Evolutionary conservation across 1,140 invertebrate species (phyloP).

Genomic region (Trinorchestia longiramus): DNA sequence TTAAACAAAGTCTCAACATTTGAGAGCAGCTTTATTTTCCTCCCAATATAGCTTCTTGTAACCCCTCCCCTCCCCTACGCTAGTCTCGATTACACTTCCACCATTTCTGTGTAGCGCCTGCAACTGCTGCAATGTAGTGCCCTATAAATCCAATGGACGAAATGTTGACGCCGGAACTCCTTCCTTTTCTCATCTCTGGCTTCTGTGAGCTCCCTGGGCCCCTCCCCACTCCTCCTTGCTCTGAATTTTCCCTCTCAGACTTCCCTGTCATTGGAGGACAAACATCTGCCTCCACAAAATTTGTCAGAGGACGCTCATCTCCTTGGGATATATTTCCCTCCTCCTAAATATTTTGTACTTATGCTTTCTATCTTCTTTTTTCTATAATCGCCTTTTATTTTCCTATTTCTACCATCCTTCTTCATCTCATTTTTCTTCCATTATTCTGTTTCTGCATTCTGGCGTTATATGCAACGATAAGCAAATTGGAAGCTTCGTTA

Average conservation of each 20-base stretch:
- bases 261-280: not conserved
- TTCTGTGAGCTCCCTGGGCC: not conserved
- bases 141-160: conserved; percentile 42
- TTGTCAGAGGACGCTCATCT: not conserved
- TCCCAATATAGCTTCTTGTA: not conserved
- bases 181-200: conserved; percentile 12
- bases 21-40: too few relatives aligned
- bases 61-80: not conserved
- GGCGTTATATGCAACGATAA: too few relatives aligned
- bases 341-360: too few relatives aligned
- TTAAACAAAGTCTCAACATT: too few relatives aligned
- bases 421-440: too few relatives aligned
- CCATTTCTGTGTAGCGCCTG: conserved; percentile 15
- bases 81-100: not conserved
- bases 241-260: not conserved
- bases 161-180: conserved; percentile 35
- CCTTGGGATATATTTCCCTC: too few relatives aligned
- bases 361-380: too few relatives aligned
- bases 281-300: not conserved
- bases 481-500: too few relatives aligned
- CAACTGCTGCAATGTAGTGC: conserved; percentile 27
- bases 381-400: too few relatives aligned
- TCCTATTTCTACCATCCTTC: too few relatives aligned
- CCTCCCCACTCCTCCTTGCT: not conserved
- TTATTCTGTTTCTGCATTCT: too few relatives aligned